Evolutionary conservation across 2,888 invertebrate species (phyloP).

Genomic region (Epirrhoe alternata): DNA sequence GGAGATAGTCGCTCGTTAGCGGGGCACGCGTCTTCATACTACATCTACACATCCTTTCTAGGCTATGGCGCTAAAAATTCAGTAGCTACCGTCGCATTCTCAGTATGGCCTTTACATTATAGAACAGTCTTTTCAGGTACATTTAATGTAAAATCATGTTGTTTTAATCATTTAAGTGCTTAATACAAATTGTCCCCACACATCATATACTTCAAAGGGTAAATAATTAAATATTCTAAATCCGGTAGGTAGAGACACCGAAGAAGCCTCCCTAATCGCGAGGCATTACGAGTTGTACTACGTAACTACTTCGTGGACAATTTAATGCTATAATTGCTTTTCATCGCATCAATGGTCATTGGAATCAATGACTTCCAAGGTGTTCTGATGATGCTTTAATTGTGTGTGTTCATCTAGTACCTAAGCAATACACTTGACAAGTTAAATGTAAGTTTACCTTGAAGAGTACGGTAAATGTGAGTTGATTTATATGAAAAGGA

Average conservation of each 20-base stretch:
- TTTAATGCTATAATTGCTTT: background rate
- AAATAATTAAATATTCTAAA: too few species aligned
- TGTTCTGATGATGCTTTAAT: background rate
- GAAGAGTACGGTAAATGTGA: background rate
- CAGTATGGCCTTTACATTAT: background rate
- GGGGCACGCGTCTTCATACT: constrained; percentile 64
- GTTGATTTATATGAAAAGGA: background rate
- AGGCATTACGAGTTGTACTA: background rate
- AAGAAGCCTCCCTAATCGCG: background rate
- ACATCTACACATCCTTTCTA: constrained; percentile 22
- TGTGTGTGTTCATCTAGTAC: background rate
- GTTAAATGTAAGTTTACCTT: background rate
- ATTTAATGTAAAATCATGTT: background rate
- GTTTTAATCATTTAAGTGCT: too few species aligned
- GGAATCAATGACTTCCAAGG: background rate
- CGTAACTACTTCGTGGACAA: background rate
- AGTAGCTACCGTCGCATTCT: background rate
- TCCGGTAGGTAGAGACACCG: too few species aligned
- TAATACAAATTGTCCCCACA: too few species aligned
- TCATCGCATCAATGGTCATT: background rate
- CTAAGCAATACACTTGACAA: background rate
- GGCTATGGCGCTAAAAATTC: constrained; percentile 1
- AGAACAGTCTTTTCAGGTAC: background rate
- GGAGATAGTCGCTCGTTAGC: constrained; percentile 81
- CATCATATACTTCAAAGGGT: background rate